A percentile compares a stretch with the other conserved stretches of the same genome.
These are phyloP conservation scores for Drepanosiphum platanoidis DNA, from an alignment of 2,888 invertebrate species.

Conservation along the genomic window DNA sequence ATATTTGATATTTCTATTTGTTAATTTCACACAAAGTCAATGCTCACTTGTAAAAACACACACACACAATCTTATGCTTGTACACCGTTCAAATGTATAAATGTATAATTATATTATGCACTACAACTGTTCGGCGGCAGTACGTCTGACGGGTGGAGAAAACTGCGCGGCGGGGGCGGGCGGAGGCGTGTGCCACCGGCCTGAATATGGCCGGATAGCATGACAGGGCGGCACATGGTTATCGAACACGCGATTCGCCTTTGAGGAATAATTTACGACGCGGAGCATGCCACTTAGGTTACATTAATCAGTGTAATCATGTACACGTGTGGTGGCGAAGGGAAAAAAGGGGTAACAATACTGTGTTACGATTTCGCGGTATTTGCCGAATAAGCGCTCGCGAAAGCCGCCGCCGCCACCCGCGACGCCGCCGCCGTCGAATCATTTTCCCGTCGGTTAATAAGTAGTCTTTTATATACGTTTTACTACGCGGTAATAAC, in stretches of 20 bases:
- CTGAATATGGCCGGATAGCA: slow-evolving; percentile 40
- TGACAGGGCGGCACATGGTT: slow-evolving; percentile 44
- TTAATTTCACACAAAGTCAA: no score
- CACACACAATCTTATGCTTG: not conserved
- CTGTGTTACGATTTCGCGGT: not conserved
- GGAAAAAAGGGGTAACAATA: not conserved
- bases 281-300: slow-evolving; percentile 57
- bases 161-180: not conserved
- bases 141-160: no score
- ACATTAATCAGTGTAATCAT: slow-evolving; percentile 61
- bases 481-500: slow-evolving; percentile 40
- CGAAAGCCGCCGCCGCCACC: no score
- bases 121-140: not conserved
- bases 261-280: slow-evolving; percentile 56
- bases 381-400: not conserved
- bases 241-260: slow-evolving; percentile 55
- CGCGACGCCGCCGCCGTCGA: slow-evolving; percentile 3
- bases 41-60: not conserved
- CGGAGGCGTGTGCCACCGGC: not conserved
- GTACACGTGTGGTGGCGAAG: not conserved
- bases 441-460: slow-evolving; percentile 16
- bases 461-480: slow-evolving; percentile 44
- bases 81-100: not conserved
- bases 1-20: no score
- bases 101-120: not conserved